Percentiles rank a stretch among this genome's conserved stretches.
These are phyloP conservation scores for Lobophora halterata DNA, from an alignment of 2,888 invertebrate genomes.

Conservation along the genomic window DNA sequence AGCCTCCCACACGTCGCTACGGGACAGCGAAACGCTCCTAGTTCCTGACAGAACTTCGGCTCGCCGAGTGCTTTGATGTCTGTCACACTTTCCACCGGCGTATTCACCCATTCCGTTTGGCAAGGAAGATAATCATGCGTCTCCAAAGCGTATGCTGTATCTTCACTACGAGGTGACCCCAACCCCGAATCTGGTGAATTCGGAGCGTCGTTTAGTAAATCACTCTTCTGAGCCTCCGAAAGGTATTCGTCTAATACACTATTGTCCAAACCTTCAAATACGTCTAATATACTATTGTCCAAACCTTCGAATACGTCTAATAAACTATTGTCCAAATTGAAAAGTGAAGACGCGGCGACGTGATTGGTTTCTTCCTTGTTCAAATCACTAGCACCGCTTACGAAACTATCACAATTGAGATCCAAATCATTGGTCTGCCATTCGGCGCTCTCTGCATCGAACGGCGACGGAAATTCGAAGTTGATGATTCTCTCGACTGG, in stretches of 20 bases:
- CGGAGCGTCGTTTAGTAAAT: constrained; percentile 52
- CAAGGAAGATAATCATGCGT: constrained; percentile 43
- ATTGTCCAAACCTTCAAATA: constrained; percentile 65
- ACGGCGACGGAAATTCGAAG: constrained; percentile 65
- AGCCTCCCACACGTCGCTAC: constrained; percentile 88
- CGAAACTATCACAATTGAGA: constrained; percentile 64
- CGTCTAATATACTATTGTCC: constrained; percentile 66
- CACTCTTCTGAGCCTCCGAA: constrained; percentile 58
- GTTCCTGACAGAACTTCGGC: constrained; percentile 65
- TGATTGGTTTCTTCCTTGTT: constrained; percentile 54
- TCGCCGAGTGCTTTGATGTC: constrained; percentile 63
- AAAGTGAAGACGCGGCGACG: constrained; percentile 50
- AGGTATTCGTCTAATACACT: constrained; percentile 67
- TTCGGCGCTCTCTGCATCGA: constrained; percentile 52
- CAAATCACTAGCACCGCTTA: constrained; percentile 56
- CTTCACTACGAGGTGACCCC: constrained; percentile 46
- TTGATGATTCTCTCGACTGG: constrained; percentile 72
- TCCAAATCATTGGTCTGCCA: constrained; percentile 67
- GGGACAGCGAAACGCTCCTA: constrained; percentile 85
- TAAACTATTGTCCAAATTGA: constrained; percentile 69
- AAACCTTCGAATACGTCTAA: constrained; percentile 67
- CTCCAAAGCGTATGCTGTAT: constrained; percentile 50
- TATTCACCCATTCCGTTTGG: constrained; percentile 38
- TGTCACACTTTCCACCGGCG: constrained; percentile 37
- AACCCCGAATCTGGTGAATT: constrained; percentile 48